These are phyloP conservation scores for Eulemur rufifrons DNA, from an alignment of 2,113 vertebrate species.

Conservation along the genomic window DNA sequence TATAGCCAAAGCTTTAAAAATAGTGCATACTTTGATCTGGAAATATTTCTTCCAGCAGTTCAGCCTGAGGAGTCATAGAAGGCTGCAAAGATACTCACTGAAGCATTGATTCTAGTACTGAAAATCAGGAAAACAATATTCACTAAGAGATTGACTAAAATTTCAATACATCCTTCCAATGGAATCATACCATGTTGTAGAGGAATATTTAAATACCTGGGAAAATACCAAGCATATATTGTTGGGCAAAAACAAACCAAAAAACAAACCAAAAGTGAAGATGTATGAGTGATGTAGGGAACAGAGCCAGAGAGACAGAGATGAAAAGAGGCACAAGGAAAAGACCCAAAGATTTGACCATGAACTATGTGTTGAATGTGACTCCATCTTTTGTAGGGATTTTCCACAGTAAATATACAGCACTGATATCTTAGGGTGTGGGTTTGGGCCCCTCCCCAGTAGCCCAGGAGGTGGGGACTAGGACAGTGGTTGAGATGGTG, in stretches of 20 bases:
- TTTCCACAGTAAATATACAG: neutral
- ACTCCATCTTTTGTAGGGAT: neutral
- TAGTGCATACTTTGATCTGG: neutral
- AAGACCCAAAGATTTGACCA: neutral
- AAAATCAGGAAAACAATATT: too few species aligned
- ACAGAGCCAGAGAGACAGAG: fast-evolving
- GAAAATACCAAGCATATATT: neutral
- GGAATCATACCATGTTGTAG: neutral
- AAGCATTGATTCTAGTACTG: neutral
- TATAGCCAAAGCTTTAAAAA: neutral
- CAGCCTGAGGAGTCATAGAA: fast-evolving
- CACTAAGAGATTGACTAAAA: neutral
- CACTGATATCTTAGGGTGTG: fast-evolving
- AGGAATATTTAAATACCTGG: neutral
- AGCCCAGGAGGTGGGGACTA: neutral
- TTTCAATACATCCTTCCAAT: neutral
- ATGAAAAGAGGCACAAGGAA: neutral
- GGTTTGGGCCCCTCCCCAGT: neutral
- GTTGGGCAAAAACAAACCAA: neutral
- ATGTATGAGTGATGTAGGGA: neutral
- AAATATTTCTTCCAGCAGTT: neutral
- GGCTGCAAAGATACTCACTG: too few species aligned
- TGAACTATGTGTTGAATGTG: too few species aligned
- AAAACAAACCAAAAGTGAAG: neutral
- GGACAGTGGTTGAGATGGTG: neutral